A percentile compares a stretch with the other conserved stretches of the same genome.
Evolutionary conservation across 2,797 vertebrate species (phyloP).

Genomic region (Acomys russatus): DNA sequence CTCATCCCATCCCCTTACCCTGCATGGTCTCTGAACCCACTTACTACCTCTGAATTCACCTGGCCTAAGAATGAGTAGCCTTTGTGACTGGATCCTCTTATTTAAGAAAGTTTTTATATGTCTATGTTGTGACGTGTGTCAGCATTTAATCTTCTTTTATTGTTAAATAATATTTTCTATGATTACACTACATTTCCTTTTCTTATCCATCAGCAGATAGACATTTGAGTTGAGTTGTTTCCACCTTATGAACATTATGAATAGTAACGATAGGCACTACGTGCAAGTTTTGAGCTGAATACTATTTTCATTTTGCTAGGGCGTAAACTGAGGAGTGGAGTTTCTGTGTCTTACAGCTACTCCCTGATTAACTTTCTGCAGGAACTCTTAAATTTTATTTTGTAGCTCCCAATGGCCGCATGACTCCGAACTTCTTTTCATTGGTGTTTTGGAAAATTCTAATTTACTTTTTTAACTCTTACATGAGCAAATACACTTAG

Average conservation of each 20-base stretch:
- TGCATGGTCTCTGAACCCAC: background rate
- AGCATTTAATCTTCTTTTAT: background rate
- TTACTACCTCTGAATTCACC: background rate
- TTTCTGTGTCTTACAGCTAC: background rate
- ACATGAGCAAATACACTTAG: background rate
- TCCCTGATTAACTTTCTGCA: background rate
- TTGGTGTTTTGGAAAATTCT: background rate
- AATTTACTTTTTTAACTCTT: conserved; percentile 19
- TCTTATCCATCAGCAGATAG: background rate
- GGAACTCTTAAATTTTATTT: background rate
- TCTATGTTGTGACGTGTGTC: background rate
- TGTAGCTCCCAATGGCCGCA: background rate
- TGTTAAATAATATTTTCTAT: background rate
- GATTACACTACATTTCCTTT: background rate
- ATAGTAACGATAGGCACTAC: background rate
- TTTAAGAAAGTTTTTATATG: background rate
- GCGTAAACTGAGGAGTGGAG: background rate
- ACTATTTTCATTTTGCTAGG: background rate
- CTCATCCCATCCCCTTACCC: background rate
- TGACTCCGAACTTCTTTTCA: background rate
- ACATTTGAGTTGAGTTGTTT: background rate
- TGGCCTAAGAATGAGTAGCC: background rate
- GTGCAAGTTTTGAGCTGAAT: background rate
- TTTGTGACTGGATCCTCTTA: background rate
- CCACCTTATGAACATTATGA: background rate